Conservation (phyloP, 23 tunicate species). For the Oikopleura dioica region DNA sequence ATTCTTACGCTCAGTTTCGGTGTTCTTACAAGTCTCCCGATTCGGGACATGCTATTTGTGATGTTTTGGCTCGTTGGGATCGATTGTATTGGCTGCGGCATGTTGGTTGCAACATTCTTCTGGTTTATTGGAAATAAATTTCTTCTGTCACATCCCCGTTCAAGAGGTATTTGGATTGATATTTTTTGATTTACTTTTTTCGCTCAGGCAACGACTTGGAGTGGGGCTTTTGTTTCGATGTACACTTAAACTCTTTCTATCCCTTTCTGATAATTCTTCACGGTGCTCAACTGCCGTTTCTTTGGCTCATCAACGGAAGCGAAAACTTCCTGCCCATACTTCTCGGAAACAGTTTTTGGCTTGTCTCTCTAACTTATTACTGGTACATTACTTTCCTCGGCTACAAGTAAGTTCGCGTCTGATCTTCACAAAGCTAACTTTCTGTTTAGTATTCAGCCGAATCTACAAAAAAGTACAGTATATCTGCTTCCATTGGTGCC, state of each 20-base stretch:
- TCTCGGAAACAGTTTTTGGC: constrained; percentile 91
- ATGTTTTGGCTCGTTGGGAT: constrained; percentile 79
- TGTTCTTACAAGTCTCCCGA: constrained; percentile 32
- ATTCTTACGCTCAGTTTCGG: constrained; percentile 63
- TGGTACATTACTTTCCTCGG: constrained; percentile 85
- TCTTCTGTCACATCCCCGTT: not conserved
- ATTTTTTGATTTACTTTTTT: not conserved
- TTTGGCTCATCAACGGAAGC: constrained; percentile 45
- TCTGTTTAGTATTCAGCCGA: constrained; percentile 50
- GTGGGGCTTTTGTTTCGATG: constrained; percentile 96
- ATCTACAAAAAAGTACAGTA: constrained; percentile 60
- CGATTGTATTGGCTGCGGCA: constrained; percentile 68
- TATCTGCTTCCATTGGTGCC: constrained; percentile 48
- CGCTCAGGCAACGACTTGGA: constrained; percentile 47
- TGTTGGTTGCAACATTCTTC: constrained; percentile 64
- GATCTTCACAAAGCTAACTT: not conserved
- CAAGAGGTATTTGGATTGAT: not conserved
- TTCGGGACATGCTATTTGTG: constrained; percentile 37
- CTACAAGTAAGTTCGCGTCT: constrained; percentile 36
- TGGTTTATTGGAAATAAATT: constrained; percentile 25
- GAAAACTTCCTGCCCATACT: constrained; percentile 30
- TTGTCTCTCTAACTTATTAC: constrained; percentile 73
- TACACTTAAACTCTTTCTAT: constrained; percentile 89
- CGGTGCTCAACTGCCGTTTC: constrained; percentile 54
- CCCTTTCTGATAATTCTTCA: constrained; percentile 93